These are phyloP conservation scores for Bettongia penicillata DNA, from an alignment of 2,113 vertebrate genomes.

Conservation along the genomic window DNA sequence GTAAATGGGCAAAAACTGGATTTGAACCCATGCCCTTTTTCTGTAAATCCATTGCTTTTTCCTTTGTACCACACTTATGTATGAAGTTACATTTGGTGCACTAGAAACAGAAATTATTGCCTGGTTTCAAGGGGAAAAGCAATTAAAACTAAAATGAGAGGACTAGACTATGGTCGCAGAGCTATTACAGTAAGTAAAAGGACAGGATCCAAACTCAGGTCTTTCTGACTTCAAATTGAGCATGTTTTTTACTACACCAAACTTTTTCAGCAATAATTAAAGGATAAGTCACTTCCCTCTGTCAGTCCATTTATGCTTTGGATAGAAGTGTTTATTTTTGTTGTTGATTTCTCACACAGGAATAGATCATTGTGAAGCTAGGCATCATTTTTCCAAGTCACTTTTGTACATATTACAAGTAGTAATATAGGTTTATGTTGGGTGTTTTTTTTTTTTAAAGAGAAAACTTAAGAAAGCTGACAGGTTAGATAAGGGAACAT, in stretches of 20 bases:
- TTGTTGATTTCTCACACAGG: background rate
- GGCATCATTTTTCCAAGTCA: background rate
- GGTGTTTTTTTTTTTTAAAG: background rate
- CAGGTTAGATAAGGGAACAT: background rate
- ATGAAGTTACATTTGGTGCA: background rate
- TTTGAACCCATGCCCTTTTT: background rate
- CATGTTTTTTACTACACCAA: background rate
- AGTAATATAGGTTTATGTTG: background rate
- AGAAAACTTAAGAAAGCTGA: background rate
- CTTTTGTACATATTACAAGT: background rate
- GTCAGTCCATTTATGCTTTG: background rate
- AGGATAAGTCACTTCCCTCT: background rate
- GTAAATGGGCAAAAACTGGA: background rate
- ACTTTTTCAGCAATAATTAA: background rate
- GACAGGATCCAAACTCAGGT: background rate
- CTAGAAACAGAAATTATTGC: background rate
- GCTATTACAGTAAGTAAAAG: background rate
- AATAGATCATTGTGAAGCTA: background rate
- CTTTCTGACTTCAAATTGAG: background rate
- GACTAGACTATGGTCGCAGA: background rate
- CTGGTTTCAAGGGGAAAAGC: background rate
- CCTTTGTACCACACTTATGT: background rate
- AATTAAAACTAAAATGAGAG: background rate
- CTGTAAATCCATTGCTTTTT: background rate
- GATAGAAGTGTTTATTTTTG: background rate